Conservation (phyloP, 2,888 invertebrate genomes). For the Lasioglossum oenotherae region DNA sequence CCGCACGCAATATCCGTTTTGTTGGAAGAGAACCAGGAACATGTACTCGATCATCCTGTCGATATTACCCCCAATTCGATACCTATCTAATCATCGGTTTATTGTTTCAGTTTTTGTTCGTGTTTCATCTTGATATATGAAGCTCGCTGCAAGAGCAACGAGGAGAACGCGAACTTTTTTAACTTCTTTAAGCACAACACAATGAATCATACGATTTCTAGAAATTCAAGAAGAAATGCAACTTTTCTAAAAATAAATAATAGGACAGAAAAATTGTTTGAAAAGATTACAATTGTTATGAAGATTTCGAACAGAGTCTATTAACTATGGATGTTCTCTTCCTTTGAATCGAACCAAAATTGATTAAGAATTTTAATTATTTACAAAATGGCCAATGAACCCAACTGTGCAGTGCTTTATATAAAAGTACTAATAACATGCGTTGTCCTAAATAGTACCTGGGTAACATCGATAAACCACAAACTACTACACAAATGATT, state of each 20-base stretch:
- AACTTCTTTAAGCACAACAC: neutral
- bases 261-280: neutral
- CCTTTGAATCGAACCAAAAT: neutral
- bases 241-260: neutral
- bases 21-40: conserved; percentile 1
- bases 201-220: neutral
- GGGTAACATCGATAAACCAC: too few relatives aligned
- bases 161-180: neutral
- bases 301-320: too few relatives aligned
- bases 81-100: neutral
- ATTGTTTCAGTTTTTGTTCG: conserved; percentile 11
- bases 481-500: neutral
- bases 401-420: neutral
- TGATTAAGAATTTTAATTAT: neutral
- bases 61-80: neutral
- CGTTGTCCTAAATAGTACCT: too few relatives aligned
- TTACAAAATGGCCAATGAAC: neutral
- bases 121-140: neutral
- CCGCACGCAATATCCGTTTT: conserved; percentile 27
- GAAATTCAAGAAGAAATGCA: neutral
- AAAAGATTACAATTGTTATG: neutral
- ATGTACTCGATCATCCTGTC: conserved; percentile 18
- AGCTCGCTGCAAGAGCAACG: neutral
- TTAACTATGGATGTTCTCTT: neutral
- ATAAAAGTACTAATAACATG: too few relatives aligned